Evolutionary conservation across 1,140 invertebrate species (phyloP), one percentile per base, ranked within the genome.

Genomic region (Drosophila triauraria): DNA sequence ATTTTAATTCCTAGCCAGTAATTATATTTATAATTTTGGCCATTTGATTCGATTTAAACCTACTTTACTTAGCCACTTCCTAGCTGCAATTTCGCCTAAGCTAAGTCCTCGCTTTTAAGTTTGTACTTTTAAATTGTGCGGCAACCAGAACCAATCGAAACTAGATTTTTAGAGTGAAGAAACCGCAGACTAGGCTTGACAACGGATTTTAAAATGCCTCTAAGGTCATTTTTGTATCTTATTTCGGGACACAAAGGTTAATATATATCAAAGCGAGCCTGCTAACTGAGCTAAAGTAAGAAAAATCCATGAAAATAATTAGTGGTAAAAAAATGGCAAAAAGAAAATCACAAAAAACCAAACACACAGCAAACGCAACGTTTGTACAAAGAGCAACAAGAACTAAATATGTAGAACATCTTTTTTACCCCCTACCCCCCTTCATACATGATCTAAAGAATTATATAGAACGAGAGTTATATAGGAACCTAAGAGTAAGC

Each of bases 241-340:
- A 38, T 23, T 38, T 15, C 51, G 63, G 76, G 65, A 78, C 51
- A 78, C 67, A 53, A 68, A 64, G 58, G 12, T 23, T 15, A 44
- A 44, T n/a, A 30, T 12, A 44, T 43, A 61, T 27, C 23, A 53
- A 47, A 42, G 27, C 12, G 32, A 27, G 69, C 62, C 74, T 38
- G 75, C 56, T 58, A 79, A 68, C 80, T 67, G 68, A 74, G 68
- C 77, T 78, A 79, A 72, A 72, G 54, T 46, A 79, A 35, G 20
- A 9, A 20, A 71, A 71, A 43, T 60, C 25, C n/a, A 72, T 59
- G 32, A 40, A 13, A 47, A 75, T 30, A 9, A 70, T 32, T 60
- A 25, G 40, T 38, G 51, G 12, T 54, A 60, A 35, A 59, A 76
- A 70, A 47, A 65, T 27, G 40, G 25, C 42, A 47, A 68, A 40